Evolutionary conservation across 2,797 vertebrate genomes (phyloP), one percentile per base, ranked within the genome.

Genomic region (Gymnothorax reevesii): DNA sequence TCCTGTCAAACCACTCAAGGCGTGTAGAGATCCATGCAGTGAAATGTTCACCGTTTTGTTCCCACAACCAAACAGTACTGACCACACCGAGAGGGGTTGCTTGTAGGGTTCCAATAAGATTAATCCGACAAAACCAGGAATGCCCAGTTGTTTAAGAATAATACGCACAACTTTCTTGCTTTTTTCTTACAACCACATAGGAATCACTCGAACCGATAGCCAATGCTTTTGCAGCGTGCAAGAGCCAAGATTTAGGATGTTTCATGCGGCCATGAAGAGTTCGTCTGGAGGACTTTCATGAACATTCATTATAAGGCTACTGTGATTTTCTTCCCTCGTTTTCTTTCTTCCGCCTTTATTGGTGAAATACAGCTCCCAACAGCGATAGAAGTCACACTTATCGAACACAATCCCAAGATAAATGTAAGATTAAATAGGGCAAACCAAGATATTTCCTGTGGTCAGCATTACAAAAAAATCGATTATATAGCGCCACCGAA

Each of bases 401-500:
- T 49, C 55, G 54, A 75, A 83, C 64, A 77, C 69, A 59, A 84
- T 12, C 57, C 82, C 57, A 80, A 80, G 22, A 55, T 80, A 80
- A 52, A 80, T 54, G 22, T 54, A 80, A 80, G 52, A 52, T 55
- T 80, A 80, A 80, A 80, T 22, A 54, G 77, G 55, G 22, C 20
- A 20, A 9, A 80, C 33, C 54, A 54, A 52, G n/a, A 20, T 55
- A 80, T 80, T 80, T 80, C 55, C 52, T 80, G n/a, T 55, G 84
- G 57, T 52, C 49, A 83, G 60, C 60, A 69, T 25, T 57, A 64
- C 55, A 17, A 55, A 60, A 52, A 71, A 91, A 83, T 17, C 0
- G 88, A 89, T 84, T 33, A 80, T 88, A 91, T 90, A 91, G 17
- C 86, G 85, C 89, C 93, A 22, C 88, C 89, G 20, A 62, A 89